Evolutionary conservation across 2,888 invertebrate species (phyloP).

Genomic region (Pollenia angustigena): DNA sequence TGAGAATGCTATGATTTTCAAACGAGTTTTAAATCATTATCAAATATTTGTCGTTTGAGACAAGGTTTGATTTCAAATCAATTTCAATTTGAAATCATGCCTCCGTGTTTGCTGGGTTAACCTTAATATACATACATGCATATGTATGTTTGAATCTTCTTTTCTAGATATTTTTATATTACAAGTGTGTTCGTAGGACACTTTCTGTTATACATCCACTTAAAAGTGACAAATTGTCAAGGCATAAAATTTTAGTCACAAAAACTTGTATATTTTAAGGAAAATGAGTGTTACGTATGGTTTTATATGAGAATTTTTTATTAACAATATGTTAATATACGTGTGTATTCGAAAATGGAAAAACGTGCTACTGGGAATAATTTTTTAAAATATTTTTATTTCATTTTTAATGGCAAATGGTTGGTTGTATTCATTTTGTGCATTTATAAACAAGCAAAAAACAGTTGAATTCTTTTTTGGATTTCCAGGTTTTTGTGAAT

Average conservation of each 20-base stretch:
- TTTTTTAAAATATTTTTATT: conserved; percentile 31
- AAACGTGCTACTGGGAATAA: conserved; percentile 43
- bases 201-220: conserved; percentile 24
- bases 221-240: conserved; percentile 57
- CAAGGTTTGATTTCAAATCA: too few species aligned
- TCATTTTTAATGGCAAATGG: conserved; percentile 36
- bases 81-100: too few species aligned
- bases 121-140: not conserved
- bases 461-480: not conserved
- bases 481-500: not conserved
- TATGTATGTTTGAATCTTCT: not conserved
- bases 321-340: too few species aligned
- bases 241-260: conserved; percentile 32
- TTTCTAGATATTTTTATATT: not conserved
- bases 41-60: too few species aligned
- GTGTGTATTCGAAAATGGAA: not conserved
- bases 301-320: not conserved
- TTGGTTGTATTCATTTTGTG: conserved; percentile 22
- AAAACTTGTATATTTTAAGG: not conserved
- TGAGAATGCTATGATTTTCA: too few species aligned
- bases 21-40: too few species aligned
- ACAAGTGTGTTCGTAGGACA: not conserved
- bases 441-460: conserved; percentile 33
- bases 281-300: not conserved
- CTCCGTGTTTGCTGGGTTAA: too few species aligned